Conservation (phyloP, 1,140 invertebrate genomes). For the Zophobas morio region DNA sequence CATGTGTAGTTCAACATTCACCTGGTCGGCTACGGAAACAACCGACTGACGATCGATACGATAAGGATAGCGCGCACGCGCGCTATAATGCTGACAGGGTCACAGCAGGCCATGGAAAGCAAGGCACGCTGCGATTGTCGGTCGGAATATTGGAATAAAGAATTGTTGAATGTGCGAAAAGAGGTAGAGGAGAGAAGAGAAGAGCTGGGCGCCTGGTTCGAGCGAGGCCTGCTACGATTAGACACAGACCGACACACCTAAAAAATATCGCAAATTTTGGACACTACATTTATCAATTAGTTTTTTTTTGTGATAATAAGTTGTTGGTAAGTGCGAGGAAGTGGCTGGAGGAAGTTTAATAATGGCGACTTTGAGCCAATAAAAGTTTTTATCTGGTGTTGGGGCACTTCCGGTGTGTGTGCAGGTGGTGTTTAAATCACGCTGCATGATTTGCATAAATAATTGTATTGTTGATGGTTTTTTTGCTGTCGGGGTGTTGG, state of each 20-base stretch:
- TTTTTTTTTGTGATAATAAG: too few relatives aligned
- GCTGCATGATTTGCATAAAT: background rate
- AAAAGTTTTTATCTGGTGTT: background rate
- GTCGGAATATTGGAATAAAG: background rate
- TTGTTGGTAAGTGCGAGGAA: background rate
- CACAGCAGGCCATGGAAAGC: constrained; percentile 59
- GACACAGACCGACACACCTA: too few relatives aligned
- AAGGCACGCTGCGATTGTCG: constrained; percentile 18
- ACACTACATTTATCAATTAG: too few relatives aligned
- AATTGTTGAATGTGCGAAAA: background rate
- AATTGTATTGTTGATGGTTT: background rate
- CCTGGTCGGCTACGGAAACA: constrained; percentile 55
- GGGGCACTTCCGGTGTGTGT: too few relatives aligned
- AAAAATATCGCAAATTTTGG: too few relatives aligned
- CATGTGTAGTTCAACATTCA: constrained; percentile 24
- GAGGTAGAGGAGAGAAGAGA: background rate
- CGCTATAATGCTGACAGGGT: constrained; percentile 56
- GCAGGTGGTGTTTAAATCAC: too few relatives aligned
- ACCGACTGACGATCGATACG: constrained; percentile 61
- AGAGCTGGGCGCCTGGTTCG: constrained; percentile 30
- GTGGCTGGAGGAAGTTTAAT: background rate
- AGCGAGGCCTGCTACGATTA: constrained; percentile 1
- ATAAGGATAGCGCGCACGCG: constrained; percentile 58
- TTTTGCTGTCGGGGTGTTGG: too few relatives aligned
- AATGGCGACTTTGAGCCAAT: background rate